Conservation (phyloP, 2,113 vertebrate species). For the Clarias magur region DNA sequence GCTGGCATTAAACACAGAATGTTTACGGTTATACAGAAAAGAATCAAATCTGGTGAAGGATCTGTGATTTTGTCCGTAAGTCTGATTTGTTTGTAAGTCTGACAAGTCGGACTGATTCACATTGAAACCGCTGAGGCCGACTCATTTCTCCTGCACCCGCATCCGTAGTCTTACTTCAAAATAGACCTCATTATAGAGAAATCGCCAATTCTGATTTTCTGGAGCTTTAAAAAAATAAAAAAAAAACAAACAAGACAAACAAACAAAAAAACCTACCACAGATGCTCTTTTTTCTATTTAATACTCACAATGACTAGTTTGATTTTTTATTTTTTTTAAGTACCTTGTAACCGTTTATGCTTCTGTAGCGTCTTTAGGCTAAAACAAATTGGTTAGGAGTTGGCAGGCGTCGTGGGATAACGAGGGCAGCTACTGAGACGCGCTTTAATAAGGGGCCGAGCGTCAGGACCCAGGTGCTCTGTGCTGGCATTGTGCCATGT, state of each 20-base stretch:
- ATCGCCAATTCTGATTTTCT: not conserved
- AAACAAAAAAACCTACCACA: too few species aligned
- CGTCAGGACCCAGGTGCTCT: slow-evolving; percentile 22
- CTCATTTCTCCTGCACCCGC: too few species aligned
- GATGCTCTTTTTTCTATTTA: not conserved
- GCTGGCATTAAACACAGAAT: not conserved
- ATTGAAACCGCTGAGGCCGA: too few species aligned
- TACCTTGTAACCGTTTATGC: not conserved
- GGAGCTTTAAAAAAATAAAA: not conserved
- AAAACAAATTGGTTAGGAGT: slow-evolving; percentile 3
- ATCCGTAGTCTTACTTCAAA: too few species aligned
- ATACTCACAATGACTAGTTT: not conserved
- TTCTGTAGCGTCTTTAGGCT: not conserved
- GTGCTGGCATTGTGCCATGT: not conserved
- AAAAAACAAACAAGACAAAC: too few species aligned
- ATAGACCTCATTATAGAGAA: not conserved
- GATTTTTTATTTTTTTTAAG: too few species aligned
- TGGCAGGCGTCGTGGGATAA: not conserved
- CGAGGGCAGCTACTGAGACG: not conserved
- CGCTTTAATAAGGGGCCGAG: slow-evolving; percentile 13
- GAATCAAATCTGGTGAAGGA: not conserved
- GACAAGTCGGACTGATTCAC: too few species aligned
- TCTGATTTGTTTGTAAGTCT: too few species aligned
- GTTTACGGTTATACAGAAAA: not conserved
- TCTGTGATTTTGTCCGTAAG: not conserved